Percentiles rank a stretch among this genome's conserved stretches.
Evolutionary conservation across 2,113 vertebrate species (phyloP).

Genomic region (Echinops telfairi): DNA sequence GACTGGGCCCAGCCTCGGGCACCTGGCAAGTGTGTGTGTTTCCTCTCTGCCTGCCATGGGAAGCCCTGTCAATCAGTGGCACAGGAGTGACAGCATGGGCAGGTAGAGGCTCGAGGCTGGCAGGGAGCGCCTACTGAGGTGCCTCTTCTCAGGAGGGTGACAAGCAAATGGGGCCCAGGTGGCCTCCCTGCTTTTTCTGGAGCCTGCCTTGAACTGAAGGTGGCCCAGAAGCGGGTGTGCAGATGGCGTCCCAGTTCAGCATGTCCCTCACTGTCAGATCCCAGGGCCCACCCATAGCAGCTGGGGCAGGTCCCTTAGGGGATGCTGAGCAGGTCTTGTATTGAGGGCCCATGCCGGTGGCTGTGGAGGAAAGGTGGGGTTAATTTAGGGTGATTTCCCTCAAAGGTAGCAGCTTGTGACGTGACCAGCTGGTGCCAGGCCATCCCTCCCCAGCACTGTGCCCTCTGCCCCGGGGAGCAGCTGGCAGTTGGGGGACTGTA

Average conservation of each 20-base stretch:
- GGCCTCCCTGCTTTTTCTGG: not conserved
- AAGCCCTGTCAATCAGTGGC: not conserved
- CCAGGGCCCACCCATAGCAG: not conserved
- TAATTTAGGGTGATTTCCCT: not conserved
- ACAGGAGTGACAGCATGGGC: not conserved
- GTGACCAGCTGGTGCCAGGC: not conserved
- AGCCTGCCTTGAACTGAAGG: not conserved
- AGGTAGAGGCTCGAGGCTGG: not conserved
- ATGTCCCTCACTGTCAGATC: not conserved
- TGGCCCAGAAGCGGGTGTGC: not conserved
- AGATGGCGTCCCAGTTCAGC: too few species aligned
- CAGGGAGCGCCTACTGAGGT: not conserved
- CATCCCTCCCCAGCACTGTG: too few species aligned
- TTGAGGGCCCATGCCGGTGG: not conserved
- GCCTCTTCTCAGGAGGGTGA: not conserved
- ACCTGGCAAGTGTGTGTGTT: not conserved
- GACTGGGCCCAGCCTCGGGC: not conserved
- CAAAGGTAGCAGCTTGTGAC: not conserved
- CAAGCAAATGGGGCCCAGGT: not conserved
- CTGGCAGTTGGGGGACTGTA: too few species aligned
- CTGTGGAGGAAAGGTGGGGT: not conserved
- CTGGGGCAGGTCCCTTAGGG: not conserved
- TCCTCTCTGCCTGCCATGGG: not conserved
- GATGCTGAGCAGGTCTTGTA: not conserved
- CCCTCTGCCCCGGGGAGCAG: too few species aligned